Evolutionary conservation across 2,888 invertebrate species (phyloP), one percentile per base, ranked within the genome.

Genomic region (Zelleria hepariella): DNA sequence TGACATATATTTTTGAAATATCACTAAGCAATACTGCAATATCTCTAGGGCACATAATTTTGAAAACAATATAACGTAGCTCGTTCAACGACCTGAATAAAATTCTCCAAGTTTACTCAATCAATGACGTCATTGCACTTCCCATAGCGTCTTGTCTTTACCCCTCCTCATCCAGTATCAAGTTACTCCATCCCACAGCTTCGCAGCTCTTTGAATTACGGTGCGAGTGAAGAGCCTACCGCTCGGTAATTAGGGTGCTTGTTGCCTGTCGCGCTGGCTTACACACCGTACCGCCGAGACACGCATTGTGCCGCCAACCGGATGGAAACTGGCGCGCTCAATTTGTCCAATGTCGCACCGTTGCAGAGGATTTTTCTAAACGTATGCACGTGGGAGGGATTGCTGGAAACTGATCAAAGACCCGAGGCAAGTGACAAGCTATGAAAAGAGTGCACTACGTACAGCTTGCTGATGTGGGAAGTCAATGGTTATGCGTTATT

Each of bases 231-330:
- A 27, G 56, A 27, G 26, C 27, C 27, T 20, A 27, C 27, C 20
- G 32, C 32, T n/a, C n/a, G 26, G 26, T 56, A 56, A 56, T 56
- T 56, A 56, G 56, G 56, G 15, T n/a, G 27, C 42, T 56, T 56
- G 56, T 27, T 56, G 56, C 27, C 56, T 56, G 10, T 20, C 32
- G 32, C 32, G 32, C 32, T 15, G 32, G 15, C 32, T 56, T 15
- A 27, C 56, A 49, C 6, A 49, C 49, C n/a, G 20, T 21, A 49
- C 49, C 49, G 18, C 32, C 15, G 32, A 15, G 32, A 42, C 15
- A 42, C 32, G 15, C 32, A 42, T 42, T 42, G 32, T 42, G 32
- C 15, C 15, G 10, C 32, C 15, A 42, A 42, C 32, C 32, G 32
- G 32, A 42, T 42, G 32, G 32, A 10, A 42, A 42, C 32, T 42